Percentiles rank a stretch among this genome's conserved stretches.
phyloP scores from a whole-genome alignment of 2,797 vertebrate species.

The Cossypha heuglini region DNA sequence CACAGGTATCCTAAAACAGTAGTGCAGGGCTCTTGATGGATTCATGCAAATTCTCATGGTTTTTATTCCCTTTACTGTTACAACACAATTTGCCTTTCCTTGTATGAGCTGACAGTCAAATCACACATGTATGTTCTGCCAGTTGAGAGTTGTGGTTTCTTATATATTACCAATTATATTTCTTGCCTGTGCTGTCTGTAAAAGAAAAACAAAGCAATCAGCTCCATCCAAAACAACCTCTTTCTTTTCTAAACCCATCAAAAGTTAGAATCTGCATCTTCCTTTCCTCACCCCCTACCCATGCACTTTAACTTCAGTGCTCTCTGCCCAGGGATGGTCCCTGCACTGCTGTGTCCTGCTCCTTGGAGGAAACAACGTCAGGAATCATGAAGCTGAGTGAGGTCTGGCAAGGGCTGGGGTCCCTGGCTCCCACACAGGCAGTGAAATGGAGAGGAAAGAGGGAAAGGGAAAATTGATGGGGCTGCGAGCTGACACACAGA shows the following conservation, averaged over 20 bases:
- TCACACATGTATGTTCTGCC: accelerated
- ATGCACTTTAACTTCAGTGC: neutral
- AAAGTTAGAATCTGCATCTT: neutral
- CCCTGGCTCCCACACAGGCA: neutral
- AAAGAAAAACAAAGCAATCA: neutral
- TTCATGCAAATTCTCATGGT: neutral
- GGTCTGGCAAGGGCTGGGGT: neutral
- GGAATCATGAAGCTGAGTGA: neutral
- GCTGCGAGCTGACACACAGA: accelerated
- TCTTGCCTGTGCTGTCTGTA: neutral
- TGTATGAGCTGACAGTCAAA: neutral
- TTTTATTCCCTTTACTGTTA: neutral
- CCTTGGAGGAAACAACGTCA: neutral
- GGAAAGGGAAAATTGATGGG: neutral
- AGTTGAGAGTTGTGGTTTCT: neutral
- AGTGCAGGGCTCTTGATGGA: neutral
- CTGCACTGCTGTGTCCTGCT: neutral
- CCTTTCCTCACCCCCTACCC: neutral
- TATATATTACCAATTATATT: neutral
- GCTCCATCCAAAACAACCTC: neutral
- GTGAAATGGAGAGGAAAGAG: neutral
- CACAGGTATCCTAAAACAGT: neutral
- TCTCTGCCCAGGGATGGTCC: neutral
- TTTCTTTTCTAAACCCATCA: neutral
- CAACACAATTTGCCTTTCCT: neutral